Evolutionary conservation across 23 tunicate species (phyloP).

Genomic region (Phallusia fumigata): DNA sequence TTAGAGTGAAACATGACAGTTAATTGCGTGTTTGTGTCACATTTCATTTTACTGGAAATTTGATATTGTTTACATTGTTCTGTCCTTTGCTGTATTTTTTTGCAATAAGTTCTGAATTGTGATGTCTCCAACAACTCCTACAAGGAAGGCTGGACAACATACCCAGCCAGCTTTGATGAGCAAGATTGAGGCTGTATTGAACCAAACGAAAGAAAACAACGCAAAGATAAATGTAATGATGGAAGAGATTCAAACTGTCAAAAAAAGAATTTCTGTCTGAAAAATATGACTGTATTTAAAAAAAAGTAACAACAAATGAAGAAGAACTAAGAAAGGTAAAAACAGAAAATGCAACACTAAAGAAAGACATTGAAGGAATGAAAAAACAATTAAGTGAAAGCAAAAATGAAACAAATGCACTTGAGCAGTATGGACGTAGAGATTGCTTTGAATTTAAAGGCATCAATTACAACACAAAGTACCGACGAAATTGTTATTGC

Average conservation of each 20-base stretch:
- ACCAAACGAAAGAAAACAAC: no score
- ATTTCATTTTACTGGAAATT: no score
- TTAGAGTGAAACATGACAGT: no score
- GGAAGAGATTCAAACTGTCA: neutral
- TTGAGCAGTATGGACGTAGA: neutral
- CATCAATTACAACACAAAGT: neutral
- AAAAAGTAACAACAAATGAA: neutral
- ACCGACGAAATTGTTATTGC: neutral
- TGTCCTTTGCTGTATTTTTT: no score
- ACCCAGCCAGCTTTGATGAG: no score
- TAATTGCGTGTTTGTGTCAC: no score
- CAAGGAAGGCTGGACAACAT: no score
- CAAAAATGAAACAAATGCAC: neutral
- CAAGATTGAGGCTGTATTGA: no score
- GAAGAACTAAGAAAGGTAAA: neutral
- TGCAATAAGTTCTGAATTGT: no score
- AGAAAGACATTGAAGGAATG: neutral
- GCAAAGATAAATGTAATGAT: neutral
- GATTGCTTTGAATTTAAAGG: slow-evolving; percentile 1
- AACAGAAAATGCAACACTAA: neutral
- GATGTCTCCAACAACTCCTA: no score
- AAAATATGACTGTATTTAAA: neutral
- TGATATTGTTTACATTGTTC: no score
- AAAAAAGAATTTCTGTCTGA: neutral
- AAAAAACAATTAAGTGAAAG: neutral